phyloP scores from a whole-genome alignment of 2,797 vertebrate genomes.

The Acestrorhynchus altus region DNA sequence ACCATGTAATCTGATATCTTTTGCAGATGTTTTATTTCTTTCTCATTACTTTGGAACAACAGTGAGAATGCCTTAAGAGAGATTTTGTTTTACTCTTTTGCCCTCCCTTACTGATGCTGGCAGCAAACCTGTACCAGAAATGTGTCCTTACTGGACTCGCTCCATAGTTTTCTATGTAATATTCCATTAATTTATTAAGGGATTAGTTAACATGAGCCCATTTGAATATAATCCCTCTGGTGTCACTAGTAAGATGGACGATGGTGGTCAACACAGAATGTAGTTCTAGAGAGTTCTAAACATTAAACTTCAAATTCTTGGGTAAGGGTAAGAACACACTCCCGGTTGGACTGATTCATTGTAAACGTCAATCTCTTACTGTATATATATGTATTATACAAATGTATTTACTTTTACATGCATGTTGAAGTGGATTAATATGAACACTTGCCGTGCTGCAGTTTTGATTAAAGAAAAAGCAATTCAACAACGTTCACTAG shows the following conservation, averaged over 20 bases:
- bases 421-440: constrained; percentile 85
- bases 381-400: constrained; percentile 86
- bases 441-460: constrained; percentile 83
- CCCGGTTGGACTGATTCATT: constrained; percentile 76
- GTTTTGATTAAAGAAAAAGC: constrained; percentile 84
- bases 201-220: constrained; percentile 45
- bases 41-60: constrained; percentile 44
- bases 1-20: constrained; percentile 46
- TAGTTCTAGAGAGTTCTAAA: constrained; percentile 11
- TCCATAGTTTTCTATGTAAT: constrained; percentile 38
- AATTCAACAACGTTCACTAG: constrained; percentile 61
- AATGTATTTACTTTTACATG: constrained; percentile 88
- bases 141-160: constrained; percentile 18
- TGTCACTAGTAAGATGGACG: constrained; percentile 31
- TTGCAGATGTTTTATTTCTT: constrained; percentile 13
- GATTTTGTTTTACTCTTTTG: constrained; percentile 3
- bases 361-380: constrained; percentile 73
- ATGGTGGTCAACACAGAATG: constrained; percentile 23
- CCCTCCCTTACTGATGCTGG: constrained; percentile 20
- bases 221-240: constrained; percentile 36
- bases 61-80: constrained; percentile 34
- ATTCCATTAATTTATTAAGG: constrained; percentile 60
- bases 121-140: constrained; percentile 17
- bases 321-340: constrained; percentile 70
- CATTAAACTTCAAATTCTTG: constrained; percentile 39